Percentiles rank a stretch among this genome's conserved stretches.
These are phyloP conservation scores for Drosophila cyrtoloma DNA, from an alignment of 2,888 invertebrate genomes.

Conservation along the genomic window DNA sequence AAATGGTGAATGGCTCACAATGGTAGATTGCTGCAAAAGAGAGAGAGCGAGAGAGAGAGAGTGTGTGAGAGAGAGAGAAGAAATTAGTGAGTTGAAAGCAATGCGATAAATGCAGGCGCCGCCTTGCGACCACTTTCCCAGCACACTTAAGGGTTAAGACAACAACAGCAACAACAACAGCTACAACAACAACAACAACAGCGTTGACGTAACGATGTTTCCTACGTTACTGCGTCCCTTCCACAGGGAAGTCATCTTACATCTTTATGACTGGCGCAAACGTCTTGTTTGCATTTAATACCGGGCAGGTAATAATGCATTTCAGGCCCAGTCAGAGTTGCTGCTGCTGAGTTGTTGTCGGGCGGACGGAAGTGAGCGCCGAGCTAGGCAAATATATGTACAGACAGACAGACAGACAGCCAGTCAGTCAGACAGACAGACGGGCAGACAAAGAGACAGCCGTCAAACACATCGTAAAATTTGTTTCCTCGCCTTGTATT, in stretches of 20 bases:
- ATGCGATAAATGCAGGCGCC: constrained; percentile 37
- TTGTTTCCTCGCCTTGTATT: constrained; percentile 74
- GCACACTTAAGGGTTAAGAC: constrained; percentile 56
- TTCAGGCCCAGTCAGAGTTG: constrained; percentile 35
- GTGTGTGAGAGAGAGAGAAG: background rate
- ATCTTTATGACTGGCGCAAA: constrained; percentile 78
- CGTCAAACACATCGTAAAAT: constrained; percentile 84
- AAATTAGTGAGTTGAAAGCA: constrained; percentile 10
- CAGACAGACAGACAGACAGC: constrained; percentile 15
- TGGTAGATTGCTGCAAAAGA: constrained; percentile 13
- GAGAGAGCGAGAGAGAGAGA: background rate
- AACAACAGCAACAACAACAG: background rate
- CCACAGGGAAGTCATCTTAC: constrained; percentile 61
- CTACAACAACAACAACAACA: background rate
- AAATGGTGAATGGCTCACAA: constrained; percentile 2
- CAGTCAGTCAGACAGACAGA: constrained; percentile 16
- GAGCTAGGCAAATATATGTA: constrained; percentile 42
- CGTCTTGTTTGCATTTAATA: constrained; percentile 73
- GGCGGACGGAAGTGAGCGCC: constrained; percentile 69
- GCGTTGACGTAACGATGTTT: constrained; percentile 1
- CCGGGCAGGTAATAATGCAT: constrained; percentile 80
- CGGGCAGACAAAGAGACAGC: constrained; percentile 62
- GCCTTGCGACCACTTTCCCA: constrained; percentile 33
- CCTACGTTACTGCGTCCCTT: constrained; percentile 30
- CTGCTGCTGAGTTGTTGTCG: constrained; percentile 9